A percentile compares a stretch with the other conserved stretches of the same genome.
Conservation (phyloP, 2,888 invertebrate species). For the Carpatolechia fugitivella region DNA sequence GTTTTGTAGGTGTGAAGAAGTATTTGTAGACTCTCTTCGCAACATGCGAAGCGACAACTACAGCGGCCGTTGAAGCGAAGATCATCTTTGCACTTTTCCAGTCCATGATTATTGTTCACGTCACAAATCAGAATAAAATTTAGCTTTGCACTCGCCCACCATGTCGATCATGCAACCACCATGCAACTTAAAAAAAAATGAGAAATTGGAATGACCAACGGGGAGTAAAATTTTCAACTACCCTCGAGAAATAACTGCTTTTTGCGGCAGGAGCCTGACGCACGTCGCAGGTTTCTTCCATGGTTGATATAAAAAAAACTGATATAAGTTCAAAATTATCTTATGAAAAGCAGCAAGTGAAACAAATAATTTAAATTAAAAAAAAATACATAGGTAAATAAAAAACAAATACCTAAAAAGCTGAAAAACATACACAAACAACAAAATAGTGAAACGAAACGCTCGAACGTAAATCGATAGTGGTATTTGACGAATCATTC, state of each 20-base stretch:
- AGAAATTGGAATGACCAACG: not conserved
- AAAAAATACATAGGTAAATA: too few species aligned
- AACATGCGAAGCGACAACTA: slow-evolving; percentile 62
- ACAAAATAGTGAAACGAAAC: not conserved
- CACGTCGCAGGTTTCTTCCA: too few species aligned
- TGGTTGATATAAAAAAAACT: too few species aligned
- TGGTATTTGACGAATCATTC: too few species aligned
- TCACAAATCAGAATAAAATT: slow-evolving; percentile 34
- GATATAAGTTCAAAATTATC: too few species aligned
- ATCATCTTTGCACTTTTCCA: slow-evolving; percentile 68
- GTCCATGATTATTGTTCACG: slow-evolving; percentile 46
- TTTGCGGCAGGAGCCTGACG: too few species aligned
- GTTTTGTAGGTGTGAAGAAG: slow-evolving; percentile 33
- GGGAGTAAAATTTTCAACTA: slow-evolving; percentile 29
- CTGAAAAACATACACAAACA: too few species aligned
- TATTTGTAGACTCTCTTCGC: slow-evolving; percentile 61
- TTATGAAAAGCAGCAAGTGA: too few species aligned
- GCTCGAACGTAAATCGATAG: not conserved
- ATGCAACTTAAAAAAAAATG: not conserved
- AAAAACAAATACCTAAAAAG: too few species aligned
- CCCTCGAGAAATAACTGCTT: too few species aligned
- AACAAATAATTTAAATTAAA: too few species aligned
- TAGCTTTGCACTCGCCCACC: slow-evolving; percentile 50
- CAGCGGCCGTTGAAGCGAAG: slow-evolving; percentile 65
- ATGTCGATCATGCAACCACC: slow-evolving; percentile 57